Evolutionary conservation across 2,797 vertebrate genomes (phyloP).

Genomic region (Streptopelia turtur): DNA sequence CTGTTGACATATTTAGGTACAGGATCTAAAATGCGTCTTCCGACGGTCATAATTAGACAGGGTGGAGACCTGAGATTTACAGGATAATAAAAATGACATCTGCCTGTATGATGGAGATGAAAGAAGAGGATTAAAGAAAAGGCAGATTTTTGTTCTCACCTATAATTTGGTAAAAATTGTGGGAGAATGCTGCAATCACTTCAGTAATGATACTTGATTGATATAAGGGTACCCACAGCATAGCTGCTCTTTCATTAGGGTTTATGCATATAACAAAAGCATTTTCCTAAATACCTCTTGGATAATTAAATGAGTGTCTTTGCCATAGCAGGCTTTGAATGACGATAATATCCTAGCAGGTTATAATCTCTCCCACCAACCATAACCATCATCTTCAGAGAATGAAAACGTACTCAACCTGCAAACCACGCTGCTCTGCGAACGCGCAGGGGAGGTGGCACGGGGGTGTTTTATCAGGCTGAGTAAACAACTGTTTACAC

Average conservation of each 20-base stretch:
- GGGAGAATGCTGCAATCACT: neutral
- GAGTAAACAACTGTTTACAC: neutral
- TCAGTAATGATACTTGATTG: neutral
- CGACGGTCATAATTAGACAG: neutral
- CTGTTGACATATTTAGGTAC: conserved; percentile 38
- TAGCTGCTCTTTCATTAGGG: neutral
- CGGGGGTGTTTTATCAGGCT: neutral
- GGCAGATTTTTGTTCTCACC: neutral
- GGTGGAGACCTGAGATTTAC: neutral
- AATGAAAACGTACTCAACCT: neutral
- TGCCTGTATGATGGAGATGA: neutral
- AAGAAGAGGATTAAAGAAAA: neutral
- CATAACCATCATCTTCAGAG: neutral
- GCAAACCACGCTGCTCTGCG: neutral
- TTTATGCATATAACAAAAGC: neutral
- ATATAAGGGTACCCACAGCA: neutral
- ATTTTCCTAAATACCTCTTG: neutral
- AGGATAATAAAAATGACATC: neutral
- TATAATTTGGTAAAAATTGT: neutral
- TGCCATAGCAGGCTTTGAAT: neutral
- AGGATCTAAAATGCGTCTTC: neutral
- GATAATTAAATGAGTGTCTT: neutral
- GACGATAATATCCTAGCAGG: neutral
- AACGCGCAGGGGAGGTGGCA: neutral
- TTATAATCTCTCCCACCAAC: neutral